Percentiles rank a stretch among this genome's conserved stretches.
Evolutionary conservation across 2,797 vertebrate species (phyloP).

Genomic region (Protonibea diacanthus): DNA sequence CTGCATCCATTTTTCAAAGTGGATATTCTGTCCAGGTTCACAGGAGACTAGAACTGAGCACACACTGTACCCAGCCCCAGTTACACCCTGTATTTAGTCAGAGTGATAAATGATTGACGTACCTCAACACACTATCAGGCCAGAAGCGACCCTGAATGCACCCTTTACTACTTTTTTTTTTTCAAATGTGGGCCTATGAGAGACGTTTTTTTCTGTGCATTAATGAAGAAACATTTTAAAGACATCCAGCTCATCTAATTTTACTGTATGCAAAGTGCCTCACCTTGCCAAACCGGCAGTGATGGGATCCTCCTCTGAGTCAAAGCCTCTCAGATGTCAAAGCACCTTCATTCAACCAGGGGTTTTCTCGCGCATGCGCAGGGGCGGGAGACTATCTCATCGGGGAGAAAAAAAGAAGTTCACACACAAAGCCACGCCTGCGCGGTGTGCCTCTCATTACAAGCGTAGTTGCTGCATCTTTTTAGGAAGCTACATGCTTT

Average conservation of each 20-base stretch:
- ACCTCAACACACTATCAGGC: slow-evolving; percentile 9
- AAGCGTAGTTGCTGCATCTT: slow-evolving; percentile 82
- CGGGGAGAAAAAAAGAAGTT: slow-evolving; percentile 74
- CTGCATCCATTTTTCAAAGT: background rate
- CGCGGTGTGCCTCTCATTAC: slow-evolving; percentile 79
- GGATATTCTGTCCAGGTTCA: background rate
- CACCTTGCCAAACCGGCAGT: slow-evolving; percentile 22
- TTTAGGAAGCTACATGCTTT: slow-evolving; percentile 83
- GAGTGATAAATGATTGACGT: slow-evolving; percentile 18
- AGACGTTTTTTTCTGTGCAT: background rate
- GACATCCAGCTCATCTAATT: background rate
- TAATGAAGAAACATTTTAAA: background rate
- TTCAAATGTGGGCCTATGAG: background rate
- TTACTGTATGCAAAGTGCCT: slow-evolving; percentile 22
- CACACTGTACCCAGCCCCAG: background rate
- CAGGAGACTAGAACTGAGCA: background rate
- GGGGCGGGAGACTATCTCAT: slow-evolving; percentile 67
- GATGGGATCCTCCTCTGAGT: slow-evolving; percentile 73
- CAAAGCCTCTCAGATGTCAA: slow-evolving; percentile 73
- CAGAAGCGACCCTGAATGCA: background rate
- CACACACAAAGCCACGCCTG: slow-evolving; percentile 85
- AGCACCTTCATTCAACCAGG: slow-evolving; percentile 71
- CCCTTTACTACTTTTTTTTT: background rate
- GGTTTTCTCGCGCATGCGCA: slow-evolving; percentile 83
- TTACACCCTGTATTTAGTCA: slow-evolving; percentile 1